Conservation (phyloP, 2,797 vertebrate genomes). For the Cryptoblepharus egeriae region DNA sequence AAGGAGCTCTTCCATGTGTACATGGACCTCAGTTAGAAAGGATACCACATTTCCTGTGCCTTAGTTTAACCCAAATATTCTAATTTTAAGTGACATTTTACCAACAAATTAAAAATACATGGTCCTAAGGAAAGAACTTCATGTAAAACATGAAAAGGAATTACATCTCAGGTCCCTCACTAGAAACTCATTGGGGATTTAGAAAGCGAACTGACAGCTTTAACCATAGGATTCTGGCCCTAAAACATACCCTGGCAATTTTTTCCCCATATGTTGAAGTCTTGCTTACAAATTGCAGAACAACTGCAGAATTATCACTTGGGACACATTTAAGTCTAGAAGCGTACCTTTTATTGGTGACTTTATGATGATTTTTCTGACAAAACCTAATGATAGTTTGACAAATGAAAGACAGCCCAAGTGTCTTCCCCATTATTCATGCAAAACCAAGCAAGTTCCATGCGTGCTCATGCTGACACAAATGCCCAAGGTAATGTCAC, state of each 20-base stretch:
- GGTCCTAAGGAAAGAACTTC: background rate
- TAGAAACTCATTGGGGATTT: background rate
- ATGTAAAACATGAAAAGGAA: background rate
- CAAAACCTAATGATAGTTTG: background rate
- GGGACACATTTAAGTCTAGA: background rate
- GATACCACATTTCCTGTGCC: background rate
- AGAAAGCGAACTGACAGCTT: background rate
- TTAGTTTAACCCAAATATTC: background rate
- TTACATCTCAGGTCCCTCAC: background rate
- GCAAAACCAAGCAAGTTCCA: background rate
- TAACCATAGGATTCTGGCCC: background rate
- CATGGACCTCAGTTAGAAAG: too few species aligned
- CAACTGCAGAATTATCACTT: background rate
- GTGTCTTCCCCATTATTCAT: slow-evolving; percentile 9
- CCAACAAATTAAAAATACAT: background rate
- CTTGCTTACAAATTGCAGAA: background rate
- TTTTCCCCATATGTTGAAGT: background rate
- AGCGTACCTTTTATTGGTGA: background rate
- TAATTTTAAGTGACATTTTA: background rate
- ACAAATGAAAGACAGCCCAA: slow-evolving; percentile 19
- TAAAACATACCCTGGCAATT: background rate
- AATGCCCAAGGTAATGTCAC: slow-evolving; percentile 12
- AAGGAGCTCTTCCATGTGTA: background rate
- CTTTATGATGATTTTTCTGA: background rate
- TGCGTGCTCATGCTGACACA: background rate